Evolutionary conservation across 1,140 invertebrate species (phyloP).

Genomic region (Drosophila sp.): DNA sequence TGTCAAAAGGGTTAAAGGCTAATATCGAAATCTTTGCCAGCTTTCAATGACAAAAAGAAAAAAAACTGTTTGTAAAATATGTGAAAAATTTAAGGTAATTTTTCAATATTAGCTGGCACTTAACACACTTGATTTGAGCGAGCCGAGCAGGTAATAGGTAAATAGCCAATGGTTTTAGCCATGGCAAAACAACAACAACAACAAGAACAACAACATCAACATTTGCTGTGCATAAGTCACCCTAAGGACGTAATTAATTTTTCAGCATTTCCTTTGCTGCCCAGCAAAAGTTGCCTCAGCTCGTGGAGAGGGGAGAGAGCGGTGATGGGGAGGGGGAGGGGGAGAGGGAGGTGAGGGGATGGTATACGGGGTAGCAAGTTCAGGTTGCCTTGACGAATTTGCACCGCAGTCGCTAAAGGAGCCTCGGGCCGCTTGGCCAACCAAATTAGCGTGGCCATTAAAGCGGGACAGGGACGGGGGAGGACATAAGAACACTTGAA

Average conservation of each 20-base stretch:
- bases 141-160: conserved; percentile 29
- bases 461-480: neutral
- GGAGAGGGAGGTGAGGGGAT: neutral
- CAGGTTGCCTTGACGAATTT: conserved; percentile 80
- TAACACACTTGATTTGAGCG: conserved; percentile 77
- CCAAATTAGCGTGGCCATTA: conserved; percentile 72
- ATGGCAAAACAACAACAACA: conserved; percentile 12
- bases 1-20: conserved; percentile 6
- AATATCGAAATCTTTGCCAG: neutral
- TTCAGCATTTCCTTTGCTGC: conserved; percentile 76
- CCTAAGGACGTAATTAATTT: conserved; percentile 84
- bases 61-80: conserved; percentile 33
- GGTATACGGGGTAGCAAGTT: neutral
- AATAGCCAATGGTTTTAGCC: conserved; percentile 38
- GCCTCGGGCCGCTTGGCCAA: conserved; percentile 56
- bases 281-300: neutral
- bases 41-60: too few relatives aligned
- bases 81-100: conserved; percentile 56
- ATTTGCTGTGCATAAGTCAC: conserved; percentile 70
- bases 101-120: conserved; percentile 75
- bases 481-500: conserved; percentile 58
- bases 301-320: neutral
- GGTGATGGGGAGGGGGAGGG: neutral
- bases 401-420: conserved; percentile 57
- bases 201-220: conserved; percentile 24